Percentiles rank a stretch among this genome's conserved stretches.
These are phyloP conservation scores for Corynorhinus townsendii DNA, from an alignment of 2,113 vertebrate genomes.

Conservation along the genomic window DNA sequence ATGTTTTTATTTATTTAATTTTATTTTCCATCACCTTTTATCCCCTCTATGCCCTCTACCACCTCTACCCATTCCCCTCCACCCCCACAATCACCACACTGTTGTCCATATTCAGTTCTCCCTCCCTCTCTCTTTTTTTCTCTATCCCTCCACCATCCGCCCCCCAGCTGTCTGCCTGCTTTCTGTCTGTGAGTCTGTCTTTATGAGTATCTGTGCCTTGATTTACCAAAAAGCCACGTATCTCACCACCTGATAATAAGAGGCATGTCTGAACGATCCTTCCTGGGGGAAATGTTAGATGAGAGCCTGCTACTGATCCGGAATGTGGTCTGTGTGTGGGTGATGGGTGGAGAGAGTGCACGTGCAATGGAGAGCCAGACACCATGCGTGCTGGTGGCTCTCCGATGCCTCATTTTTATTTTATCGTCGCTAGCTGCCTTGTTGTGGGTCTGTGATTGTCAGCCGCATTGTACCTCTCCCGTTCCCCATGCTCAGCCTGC, in stretches of 20 bases:
- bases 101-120: too few species aligned
- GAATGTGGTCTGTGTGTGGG: neutral
- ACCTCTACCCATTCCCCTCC: too few species aligned
- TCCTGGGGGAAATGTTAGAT: neutral
- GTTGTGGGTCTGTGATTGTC: conserved; percentile 62
- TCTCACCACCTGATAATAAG: neutral
- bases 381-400: neutral
- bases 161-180: too few species aligned
- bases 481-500: conserved; percentile 41
- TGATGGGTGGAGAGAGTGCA: conserved; percentile 8
- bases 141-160: too few species aligned
- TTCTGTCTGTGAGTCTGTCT: too few species aligned
- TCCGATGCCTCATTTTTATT: conserved; percentile 24
- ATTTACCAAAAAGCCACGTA: neutral
- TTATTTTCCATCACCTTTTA: too few species aligned
- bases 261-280: neutral
- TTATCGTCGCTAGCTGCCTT: conserved; percentile 53
- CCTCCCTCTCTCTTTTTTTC: too few species aligned
- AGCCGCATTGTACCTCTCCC: conserved; percentile 45
- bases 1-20: too few species aligned
- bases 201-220: neutral
- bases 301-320: neutral
- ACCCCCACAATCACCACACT: too few species aligned
- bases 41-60: too few species aligned
- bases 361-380: neutral